These are phyloP conservation scores for Eubasilissa regina DNA, from an alignment of 1,140 invertebrate species.

Conservation along the genomic window DNA sequence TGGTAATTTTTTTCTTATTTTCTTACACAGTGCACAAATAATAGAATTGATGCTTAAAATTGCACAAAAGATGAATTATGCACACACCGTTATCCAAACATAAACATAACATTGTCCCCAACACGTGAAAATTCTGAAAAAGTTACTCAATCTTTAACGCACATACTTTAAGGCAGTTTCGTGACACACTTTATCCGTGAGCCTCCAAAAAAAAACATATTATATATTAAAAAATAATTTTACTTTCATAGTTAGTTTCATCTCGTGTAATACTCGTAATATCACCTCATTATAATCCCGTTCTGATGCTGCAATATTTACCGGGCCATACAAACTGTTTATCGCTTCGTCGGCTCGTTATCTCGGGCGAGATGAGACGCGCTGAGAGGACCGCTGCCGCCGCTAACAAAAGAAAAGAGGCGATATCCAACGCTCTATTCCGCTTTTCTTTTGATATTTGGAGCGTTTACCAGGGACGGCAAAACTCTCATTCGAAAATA, in stretches of 20 bases:
- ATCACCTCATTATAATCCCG: conserved; percentile 33
- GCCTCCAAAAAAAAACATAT: neutral
- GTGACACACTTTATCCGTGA: neutral
- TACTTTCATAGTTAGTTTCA: too few species aligned
- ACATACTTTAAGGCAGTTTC: too few species aligned
- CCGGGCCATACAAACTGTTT: conserved; percentile 16
- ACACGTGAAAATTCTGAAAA: too few species aligned
- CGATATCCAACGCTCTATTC: neutral
- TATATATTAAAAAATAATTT: too few species aligned
- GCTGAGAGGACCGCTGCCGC: neutral
- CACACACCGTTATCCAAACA: too few species aligned
- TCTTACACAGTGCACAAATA: too few species aligned
- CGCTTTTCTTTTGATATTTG: conserved; percentile 19
- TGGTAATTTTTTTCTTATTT: too few species aligned
- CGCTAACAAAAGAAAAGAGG: conserved; percentile 24
- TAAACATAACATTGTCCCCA: too few species aligned
- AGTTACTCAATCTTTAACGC: too few species aligned
- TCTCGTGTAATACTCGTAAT: too few species aligned
- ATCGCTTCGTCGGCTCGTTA: conserved; percentile 29
- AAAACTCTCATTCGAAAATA: neutral
- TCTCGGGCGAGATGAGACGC: conserved; percentile 25
- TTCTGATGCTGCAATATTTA: conserved; percentile 12
- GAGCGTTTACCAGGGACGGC: neutral
- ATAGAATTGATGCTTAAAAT: too few species aligned
- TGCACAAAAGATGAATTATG: too few species aligned